Conservation (phyloP, 2,888 invertebrate genomes). For the Augochlorella aurata region DNA sequence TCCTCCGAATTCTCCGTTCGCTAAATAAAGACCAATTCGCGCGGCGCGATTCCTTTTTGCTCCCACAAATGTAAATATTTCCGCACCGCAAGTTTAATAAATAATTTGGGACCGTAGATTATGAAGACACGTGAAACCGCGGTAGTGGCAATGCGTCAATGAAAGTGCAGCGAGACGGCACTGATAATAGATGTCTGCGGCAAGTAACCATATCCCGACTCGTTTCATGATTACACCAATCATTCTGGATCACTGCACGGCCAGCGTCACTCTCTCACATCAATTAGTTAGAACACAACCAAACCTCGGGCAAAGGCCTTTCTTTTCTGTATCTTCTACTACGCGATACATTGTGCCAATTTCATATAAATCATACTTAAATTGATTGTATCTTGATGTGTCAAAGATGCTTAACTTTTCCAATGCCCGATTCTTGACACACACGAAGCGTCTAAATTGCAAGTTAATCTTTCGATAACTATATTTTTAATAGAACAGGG, state of each 20-base stretch:
- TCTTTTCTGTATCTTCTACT: neutral
- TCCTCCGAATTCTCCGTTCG: neutral
- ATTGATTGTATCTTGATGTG: neutral
- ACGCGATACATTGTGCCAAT: neutral
- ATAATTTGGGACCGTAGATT: neutral
- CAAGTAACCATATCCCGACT: neutral
- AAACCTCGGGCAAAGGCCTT: conserved; percentile 22
- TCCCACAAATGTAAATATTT: neutral
- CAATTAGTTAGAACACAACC: conserved; percentile 41
- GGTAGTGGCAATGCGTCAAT: neutral
- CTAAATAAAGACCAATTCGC: neutral
- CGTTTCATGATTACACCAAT: neutral
- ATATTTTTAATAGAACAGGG: neutral
- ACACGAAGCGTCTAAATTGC: no score
- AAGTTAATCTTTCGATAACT: neutral
- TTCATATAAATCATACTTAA: neutral
- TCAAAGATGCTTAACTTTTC: neutral
- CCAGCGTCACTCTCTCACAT: conserved; percentile 32
- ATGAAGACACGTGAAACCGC: neutral
- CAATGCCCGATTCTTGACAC: neutral
- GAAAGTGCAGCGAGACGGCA: neutral
- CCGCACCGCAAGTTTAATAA: neutral
- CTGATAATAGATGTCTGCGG: neutral
- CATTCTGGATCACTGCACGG: neutral
- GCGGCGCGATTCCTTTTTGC: neutral